A percentile compares a stretch with the other conserved stretches of the same genome.
These are phyloP conservation scores for Drosophila cardini DNA, from an alignment of 1,140 invertebrate species.

Conservation along the genomic window DNA sequence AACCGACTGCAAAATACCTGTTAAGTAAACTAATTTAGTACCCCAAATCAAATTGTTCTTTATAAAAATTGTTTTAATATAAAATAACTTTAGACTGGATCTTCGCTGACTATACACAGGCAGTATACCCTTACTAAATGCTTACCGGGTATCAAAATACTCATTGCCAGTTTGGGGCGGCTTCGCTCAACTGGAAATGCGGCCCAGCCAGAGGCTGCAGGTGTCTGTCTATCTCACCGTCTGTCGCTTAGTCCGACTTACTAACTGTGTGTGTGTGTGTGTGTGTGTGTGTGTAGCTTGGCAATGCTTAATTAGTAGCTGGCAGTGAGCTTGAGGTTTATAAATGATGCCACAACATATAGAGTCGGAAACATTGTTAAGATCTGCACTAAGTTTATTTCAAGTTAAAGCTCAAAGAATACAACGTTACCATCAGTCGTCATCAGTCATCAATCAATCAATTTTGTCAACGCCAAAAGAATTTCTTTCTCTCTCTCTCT, in stretches of 20 bases:
- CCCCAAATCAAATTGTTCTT: too few species aligned
- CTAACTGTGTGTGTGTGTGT: conserved; percentile 2
- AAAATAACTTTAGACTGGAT: too few species aligned
- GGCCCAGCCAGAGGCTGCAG: conserved; percentile 65
- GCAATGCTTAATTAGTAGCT: conserved; percentile 73
- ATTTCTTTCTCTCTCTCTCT: not conserved
- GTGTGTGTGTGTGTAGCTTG: conserved; percentile 51
- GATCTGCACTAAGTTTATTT: conserved; percentile 27
- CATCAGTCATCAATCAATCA: conserved; percentile 29
- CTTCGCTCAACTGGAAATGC: conserved; percentile 77
- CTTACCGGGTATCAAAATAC: not conserved
- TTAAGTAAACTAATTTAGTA: too few species aligned
- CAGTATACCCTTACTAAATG: too few species aligned
- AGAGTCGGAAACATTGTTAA: conserved; percentile 7
- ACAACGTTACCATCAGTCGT: not conserved
- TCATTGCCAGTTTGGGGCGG: conserved; percentile 77
- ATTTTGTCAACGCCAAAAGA: conserved; percentile 32
- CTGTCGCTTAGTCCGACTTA: conserved; percentile 2
- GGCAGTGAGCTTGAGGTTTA: conserved; percentile 54
- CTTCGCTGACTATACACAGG: too few species aligned
- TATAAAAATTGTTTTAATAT: too few species aligned
- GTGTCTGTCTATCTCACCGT: conserved; percentile 47
- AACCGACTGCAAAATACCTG: too few species aligned
- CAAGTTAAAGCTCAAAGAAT: not conserved
- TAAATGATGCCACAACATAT: conserved; percentile 39